These are phyloP conservation scores for Triops cancriformis DNA, from an alignment of 1,140 invertebrate species.

Conservation along the genomic window DNA sequence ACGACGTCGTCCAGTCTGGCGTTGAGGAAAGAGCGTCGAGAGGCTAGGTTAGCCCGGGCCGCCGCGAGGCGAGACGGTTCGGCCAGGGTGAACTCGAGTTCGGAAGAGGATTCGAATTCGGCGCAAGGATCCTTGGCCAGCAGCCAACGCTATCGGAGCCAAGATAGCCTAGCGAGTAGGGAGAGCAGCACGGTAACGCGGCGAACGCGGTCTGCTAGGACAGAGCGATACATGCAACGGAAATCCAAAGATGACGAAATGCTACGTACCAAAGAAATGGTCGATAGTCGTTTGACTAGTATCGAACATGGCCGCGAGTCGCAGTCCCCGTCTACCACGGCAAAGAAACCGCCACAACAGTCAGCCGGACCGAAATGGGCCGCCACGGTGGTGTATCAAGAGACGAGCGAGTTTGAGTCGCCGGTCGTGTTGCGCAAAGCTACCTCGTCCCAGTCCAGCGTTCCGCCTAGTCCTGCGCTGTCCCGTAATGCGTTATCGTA, in stretches of 20 bases:
- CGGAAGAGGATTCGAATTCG: slow-evolving; percentile 31
- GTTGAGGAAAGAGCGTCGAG: slow-evolving; percentile 42
- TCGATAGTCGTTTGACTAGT: slow-evolving; percentile 32
- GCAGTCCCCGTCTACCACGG: slow-evolving; percentile 27
- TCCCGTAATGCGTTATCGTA: background rate
- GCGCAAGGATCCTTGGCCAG: slow-evolving; percentile 29
- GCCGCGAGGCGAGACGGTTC: slow-evolving; percentile 36
- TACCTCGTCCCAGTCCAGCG: slow-evolving; percentile 34
- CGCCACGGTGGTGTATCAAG: slow-evolving; percentile 35
- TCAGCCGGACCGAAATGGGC: slow-evolving; percentile 32
- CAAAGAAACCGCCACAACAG: slow-evolving; percentile 17
- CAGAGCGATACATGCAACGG: slow-evolving; percentile 65
- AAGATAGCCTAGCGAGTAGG: slow-evolving; percentile 47
- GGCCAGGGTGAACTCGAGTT: slow-evolving; percentile 30
- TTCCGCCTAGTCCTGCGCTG: slow-evolving; percentile 20
- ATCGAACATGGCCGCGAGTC: slow-evolving; percentile 29
- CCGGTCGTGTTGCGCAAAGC: slow-evolving; percentile 31
- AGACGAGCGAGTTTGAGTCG: slow-evolving; percentile 35
- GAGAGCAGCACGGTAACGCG: slow-evolving; percentile 46
- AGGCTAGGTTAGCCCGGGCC: slow-evolving; percentile 36
- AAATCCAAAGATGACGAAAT: slow-evolving; percentile 55
- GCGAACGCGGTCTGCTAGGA: slow-evolving; percentile 56
- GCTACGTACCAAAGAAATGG: slow-evolving; percentile 48
- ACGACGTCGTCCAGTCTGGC: slow-evolving; percentile 36
- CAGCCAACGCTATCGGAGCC: slow-evolving; percentile 46